Conservation (phyloP, 2,113 vertebrate genomes). For the Megalops atlanticus region DNA sequence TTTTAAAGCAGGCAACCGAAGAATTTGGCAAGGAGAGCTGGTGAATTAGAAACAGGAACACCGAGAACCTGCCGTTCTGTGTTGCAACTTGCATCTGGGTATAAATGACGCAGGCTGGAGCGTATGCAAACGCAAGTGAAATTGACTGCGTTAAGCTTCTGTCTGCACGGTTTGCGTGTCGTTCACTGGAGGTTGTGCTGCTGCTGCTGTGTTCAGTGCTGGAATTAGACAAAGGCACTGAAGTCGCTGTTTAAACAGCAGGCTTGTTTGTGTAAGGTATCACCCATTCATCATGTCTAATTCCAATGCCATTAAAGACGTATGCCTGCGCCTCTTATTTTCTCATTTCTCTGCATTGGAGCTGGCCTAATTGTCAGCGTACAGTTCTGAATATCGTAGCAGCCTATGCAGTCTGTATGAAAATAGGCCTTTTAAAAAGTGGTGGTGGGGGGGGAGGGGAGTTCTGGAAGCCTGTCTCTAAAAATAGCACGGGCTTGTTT, state of each 20-base stretch:
- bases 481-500: slow-evolving; percentile 48
- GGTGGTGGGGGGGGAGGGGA: slow-evolving; percentile 34
- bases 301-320: background rate
- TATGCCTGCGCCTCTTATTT: background rate
- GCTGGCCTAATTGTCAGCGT: background rate
- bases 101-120: slow-evolving; percentile 31
- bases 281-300: background rate
- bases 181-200: slow-evolving; percentile 8
- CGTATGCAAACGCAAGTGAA: background rate
- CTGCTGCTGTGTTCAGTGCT: slow-evolving; percentile 10
- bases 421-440: slow-evolving; percentile 48
- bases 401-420: slow-evolving; percentile 34
- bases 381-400: slow-evolving; percentile 39
- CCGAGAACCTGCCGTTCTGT: slow-evolving; percentile 42
- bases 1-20: slow-evolving; percentile 45
- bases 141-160: slow-evolving; percentile 32
- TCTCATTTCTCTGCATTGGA: background rate
- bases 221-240: background rate
- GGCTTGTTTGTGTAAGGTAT: background rate
- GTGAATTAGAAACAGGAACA: slow-evolving; percentile 19
- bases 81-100: slow-evolving; percentile 38
- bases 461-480: slow-evolving; percentile 42
- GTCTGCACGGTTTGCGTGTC: slow-evolving; percentile 16
- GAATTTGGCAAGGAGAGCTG: slow-evolving; percentile 43
- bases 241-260: background rate